These are phyloP conservation scores for Knipowitschia caucasica DNA, from an alignment of 2,797 vertebrate species.

Conservation along the genomic window DNA sequence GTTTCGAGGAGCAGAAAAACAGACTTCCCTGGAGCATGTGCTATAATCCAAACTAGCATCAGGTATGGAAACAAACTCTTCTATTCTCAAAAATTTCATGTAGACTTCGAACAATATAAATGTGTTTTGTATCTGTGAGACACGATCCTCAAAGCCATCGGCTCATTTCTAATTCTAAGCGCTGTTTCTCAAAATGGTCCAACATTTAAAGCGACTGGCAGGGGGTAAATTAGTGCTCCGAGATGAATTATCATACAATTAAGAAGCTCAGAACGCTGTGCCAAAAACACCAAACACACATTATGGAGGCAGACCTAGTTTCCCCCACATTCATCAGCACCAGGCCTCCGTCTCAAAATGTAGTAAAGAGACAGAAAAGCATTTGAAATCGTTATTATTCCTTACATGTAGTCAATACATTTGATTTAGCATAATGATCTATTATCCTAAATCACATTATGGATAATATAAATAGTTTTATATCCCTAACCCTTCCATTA, in stretches of 20 bases:
- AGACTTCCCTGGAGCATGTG: not conserved
- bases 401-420: no score
- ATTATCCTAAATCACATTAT: no score
- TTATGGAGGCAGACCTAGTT: constrained; percentile 74
- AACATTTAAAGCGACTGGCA: constrained; percentile 78
- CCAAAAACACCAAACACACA: constrained; percentile 80
- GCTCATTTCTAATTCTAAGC: constrained; percentile 89
- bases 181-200: constrained; percentile 83
- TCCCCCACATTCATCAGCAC: constrained; percentile 51
- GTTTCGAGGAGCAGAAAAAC: no score
- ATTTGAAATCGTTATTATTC: no score
- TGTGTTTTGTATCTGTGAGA: constrained; percentile 76
- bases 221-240: constrained; percentile 94
- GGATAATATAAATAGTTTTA: no score
- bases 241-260: constrained; percentile 93
- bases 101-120: constrained; percentile 64
- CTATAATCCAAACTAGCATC: constrained; percentile 1
- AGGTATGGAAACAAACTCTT: constrained; percentile 20
- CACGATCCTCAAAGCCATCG: constrained; percentile 68
- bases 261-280: constrained; percentile 87
- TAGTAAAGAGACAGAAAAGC: constrained; percentile 4
- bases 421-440: no score
- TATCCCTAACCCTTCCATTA: no score
- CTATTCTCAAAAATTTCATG: constrained; percentile 62
- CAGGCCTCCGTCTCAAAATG: constrained; percentile 21